These are phyloP conservation scores for Poeciliopsis turneri DNA, from an alignment of 2,797 vertebrate species.

Conservation along the genomic window DNA sequence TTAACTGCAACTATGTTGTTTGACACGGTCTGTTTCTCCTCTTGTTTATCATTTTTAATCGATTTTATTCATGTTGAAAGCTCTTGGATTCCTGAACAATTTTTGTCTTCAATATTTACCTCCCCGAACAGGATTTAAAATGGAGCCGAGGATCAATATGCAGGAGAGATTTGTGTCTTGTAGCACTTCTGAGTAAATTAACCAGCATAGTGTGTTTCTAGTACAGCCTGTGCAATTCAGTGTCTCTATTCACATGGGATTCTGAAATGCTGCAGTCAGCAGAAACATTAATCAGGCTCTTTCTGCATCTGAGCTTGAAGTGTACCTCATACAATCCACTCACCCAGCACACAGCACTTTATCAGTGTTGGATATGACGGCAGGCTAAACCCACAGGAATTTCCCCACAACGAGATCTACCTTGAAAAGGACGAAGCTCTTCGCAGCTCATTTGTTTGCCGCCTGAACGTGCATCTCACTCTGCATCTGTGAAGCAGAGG, in stretches of 20 bases:
- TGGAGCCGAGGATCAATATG: neutral
- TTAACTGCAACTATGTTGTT: neutral
- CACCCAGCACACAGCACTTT: conserved; percentile 26
- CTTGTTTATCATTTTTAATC: neutral
- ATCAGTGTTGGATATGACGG: conserved; percentile 43
- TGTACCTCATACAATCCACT: conserved; percentile 12
- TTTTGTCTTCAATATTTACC: neutral
- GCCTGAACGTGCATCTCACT: conserved; percentile 5
- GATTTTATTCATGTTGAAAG: neutral
- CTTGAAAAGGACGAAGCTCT: neutral
- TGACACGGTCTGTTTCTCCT: neutral
- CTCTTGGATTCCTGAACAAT: neutral
- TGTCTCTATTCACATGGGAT: conserved; percentile 8
- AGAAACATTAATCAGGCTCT: conserved; percentile 27
- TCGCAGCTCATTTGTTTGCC: neutral
- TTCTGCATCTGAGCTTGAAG: conserved; percentile 14
- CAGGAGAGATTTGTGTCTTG: neutral
- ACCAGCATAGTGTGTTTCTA: neutral
- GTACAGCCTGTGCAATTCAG: neutral
- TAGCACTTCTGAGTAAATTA: neutral
- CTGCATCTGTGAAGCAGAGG: conserved; percentile 20
- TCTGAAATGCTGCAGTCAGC: conserved; percentile 36
- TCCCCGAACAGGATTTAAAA: neutral
- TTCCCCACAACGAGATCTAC: conserved; percentile 4
- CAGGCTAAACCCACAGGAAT: neutral